These are phyloP conservation scores for Polietes domitor DNA, from an alignment of 2,888 invertebrate species.

Conservation along the genomic window DNA sequence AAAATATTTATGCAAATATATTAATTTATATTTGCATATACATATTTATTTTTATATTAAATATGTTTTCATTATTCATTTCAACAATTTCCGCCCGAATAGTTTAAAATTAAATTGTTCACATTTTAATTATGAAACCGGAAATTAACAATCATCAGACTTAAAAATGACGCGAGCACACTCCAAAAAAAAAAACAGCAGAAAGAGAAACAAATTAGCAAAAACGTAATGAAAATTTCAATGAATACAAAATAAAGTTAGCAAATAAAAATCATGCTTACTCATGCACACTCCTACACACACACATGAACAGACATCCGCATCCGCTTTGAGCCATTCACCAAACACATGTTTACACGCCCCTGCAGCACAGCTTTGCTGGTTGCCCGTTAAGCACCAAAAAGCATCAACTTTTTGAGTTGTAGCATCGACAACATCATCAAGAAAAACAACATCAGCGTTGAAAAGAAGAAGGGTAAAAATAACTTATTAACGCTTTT, in stretches of 20 bases:
- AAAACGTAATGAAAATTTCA: conserved; percentile 12
- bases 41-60: background rate
- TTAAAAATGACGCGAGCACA: conserved; percentile 7
- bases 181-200: background rate
- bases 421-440: background rate
- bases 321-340: too few species aligned
- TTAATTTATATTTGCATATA: too few species aligned
- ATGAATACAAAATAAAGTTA: background rate
- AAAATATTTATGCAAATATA: too few species aligned
- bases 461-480: background rate
- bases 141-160: conserved; percentile 61
- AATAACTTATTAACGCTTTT: conserved; percentile 50
- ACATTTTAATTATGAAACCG: conserved; percentile 61
- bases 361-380: background rate
- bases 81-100: background rate
- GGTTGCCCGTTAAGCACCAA: background rate
- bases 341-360: conserved; percentile 27
- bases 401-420: conserved; percentile 60
- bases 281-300: background rate
- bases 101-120: conserved; percentile 28
- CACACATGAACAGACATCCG: background rate
- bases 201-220: conserved; percentile 10
- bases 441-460: conserved; percentile 14
- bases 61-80: background rate
- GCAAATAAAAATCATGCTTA: background rate